Evolutionary conservation across 2,797 vertebrate genomes (phyloP).

Genomic region (Poeciliopsis paucimaculata): DNA sequence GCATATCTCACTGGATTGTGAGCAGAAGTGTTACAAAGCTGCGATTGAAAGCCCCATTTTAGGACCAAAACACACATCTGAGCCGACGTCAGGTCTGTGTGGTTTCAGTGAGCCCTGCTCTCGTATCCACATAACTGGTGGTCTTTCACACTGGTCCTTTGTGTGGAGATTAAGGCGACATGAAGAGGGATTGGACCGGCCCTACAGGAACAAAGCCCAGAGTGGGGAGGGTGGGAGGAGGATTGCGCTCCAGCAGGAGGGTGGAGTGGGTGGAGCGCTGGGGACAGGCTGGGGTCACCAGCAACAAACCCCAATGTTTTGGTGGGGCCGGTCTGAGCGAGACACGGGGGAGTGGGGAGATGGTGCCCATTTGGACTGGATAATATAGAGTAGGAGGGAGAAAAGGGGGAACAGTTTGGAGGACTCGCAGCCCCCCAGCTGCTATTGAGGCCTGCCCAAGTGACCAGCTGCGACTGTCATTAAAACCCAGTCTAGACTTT

Average conservation of each 20-base stretch:
- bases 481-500: conserved; percentile 86
- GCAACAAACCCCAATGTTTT: conserved; percentile 65
- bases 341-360: conserved; percentile 58
- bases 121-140: conserved; percentile 80
- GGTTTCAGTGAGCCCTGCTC: conserved; percentile 68
- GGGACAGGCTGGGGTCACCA: conserved; percentile 54
- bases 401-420: conserved; percentile 15
- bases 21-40: conserved; percentile 45
- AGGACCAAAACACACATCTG: conserved; percentile 40
- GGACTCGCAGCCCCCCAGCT: conserved; percentile 57
- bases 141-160: conserved; percentile 84
- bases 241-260: conserved; percentile 40
- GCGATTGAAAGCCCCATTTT: conserved; percentile 12
- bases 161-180: conserved; percentile 84
- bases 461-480: conserved; percentile 80
- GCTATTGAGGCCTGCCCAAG: conserved; percentile 62
- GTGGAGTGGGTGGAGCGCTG: conserved; percentile 52
- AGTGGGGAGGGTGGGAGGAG: conserved; percentile 29
- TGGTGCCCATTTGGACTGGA: conserved; percentile 52
- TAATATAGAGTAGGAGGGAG: conserved; percentile 54
- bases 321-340: conserved; percentile 52
- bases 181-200: conserved; percentile 80
- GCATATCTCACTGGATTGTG: conserved; percentile 37
- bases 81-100: conserved; percentile 30
- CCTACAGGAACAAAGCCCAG: conserved; percentile 76